Evolutionary conservation across 2,113 vertebrate species (phyloP), one percentile per base, ranked within the genome.

Genomic region (Vulpes ferrilata): DNA sequence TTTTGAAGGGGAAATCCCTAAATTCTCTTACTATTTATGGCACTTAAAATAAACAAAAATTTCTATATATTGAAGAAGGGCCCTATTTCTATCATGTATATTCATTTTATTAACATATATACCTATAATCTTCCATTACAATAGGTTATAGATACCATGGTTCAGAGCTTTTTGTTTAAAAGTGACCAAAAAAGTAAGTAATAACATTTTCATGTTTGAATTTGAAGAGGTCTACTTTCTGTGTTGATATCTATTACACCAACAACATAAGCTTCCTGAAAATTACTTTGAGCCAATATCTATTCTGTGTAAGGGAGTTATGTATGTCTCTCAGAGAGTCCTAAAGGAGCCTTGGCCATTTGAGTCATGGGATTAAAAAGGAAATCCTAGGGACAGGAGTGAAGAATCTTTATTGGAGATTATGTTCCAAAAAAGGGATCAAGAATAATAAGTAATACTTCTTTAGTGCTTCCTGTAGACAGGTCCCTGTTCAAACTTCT

Each of bases 341-440:
- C 23, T 19, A 88, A n/a, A 48, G 67, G 83, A 48, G 11, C 2
- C 32, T 82, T 89, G 19, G 16, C 64, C 13, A 16, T 82, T 15
- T 96, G 87, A 96, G 19, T 95, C 67, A 95, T 3, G 4, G 60
- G 35, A 82, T 93, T 74, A 79, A 90, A 89, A 12, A 81, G 86
- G 27, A 96, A 84, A 92, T 55, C 27, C n/a, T 8, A 59, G 25
- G 19, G 43, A 35, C 13, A 87, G 16, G 32, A 87, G 3, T 64
- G 0, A 4, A 69, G 30, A 69, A 55, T 17, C n/a, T 62, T 93
- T 83, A 53, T 20, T 92, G 65, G 27, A 23, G n/a, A 82, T 69
- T n/a, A 81, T 11, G 19, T 5, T 43, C 11, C 15, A 15, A 73
- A 94, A 80, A 65, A 32, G 11, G 23, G 1, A 25, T 60, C 6